Conservation (phyloP, 2,888 invertebrate species). For the Plebejus melissa region DNA sequence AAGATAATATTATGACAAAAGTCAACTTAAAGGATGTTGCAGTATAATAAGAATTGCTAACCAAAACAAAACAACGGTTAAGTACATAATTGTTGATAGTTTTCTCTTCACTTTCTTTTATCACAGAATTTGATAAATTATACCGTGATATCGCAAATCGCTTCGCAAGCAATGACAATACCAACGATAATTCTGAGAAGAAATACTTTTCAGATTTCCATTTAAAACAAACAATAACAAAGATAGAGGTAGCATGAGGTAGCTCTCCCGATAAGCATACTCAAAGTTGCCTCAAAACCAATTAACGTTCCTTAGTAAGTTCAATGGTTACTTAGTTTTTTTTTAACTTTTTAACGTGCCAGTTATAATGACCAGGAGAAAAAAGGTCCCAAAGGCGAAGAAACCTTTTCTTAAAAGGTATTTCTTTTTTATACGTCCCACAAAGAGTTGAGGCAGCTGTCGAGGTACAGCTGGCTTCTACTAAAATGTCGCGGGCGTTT, state of each 20-base stretch:
- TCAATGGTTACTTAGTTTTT: slow-evolving; percentile 51
- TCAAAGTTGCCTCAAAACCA: slow-evolving; percentile 35
- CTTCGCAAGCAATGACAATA: slow-evolving; percentile 1
- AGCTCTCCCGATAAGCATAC: slow-evolving; percentile 22
- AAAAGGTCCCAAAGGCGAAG: slow-evolving; percentile 57
- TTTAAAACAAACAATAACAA: slow-evolving; percentile 21
- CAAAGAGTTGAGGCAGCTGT: slow-evolving; percentile 70
- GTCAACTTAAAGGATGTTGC: neutral
- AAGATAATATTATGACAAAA: no score
- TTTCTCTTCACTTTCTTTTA: slow-evolving; percentile 15
- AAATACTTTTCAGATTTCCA: slow-evolving; percentile 9
- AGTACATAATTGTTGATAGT: neutral
- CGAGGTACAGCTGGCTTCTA: slow-evolving; percentile 58
- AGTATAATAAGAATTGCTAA: neutral
- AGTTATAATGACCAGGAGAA: slow-evolving; percentile 60
- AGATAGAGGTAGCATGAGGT: slow-evolving; percentile 14
- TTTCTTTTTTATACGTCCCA: slow-evolving; percentile 54
- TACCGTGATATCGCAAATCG: slow-evolving; percentile 17
- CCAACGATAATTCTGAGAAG: slow-evolving; percentile 10
- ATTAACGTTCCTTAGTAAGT: slow-evolving; percentile 42
- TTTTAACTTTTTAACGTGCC: slow-evolving; percentile 59
- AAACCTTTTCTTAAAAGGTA: slow-evolving; percentile 63
- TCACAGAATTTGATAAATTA: slow-evolving; percentile 12
- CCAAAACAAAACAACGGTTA: neutral
- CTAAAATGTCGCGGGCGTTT: slow-evolving; percentile 40